Percentiles rank a stretch among this genome's conserved stretches.
Conservation (phyloP, 2,797 vertebrate species). For the Ctenochaetus hawaiiensis region DNA sequence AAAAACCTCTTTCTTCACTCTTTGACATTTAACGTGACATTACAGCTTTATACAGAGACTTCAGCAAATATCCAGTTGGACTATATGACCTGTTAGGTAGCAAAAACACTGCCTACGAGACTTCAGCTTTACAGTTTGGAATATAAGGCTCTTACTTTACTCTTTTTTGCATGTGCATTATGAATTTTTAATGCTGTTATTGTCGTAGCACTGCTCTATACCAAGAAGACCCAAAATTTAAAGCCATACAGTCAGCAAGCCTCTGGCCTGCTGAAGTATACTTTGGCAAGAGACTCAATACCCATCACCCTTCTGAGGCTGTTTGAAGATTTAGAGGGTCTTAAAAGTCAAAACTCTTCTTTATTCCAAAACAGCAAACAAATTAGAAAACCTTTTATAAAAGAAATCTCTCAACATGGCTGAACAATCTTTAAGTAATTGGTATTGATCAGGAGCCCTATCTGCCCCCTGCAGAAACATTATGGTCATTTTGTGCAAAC, state of each 20-base stretch:
- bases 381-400: conserved; percentile 12
- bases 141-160: background rate
- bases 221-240: background rate
- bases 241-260: background rate
- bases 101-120: background rate
- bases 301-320: background rate
- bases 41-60: conserved; percentile 40
- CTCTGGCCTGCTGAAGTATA: background rate
- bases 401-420: conserved; percentile 7
- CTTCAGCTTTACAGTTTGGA: background rate
- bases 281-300: background rate
- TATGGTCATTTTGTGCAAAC: conserved; percentile 23
- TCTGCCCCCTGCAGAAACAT: conserved; percentile 34
- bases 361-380: background rate
- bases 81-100: background rate
- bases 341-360: background rate
- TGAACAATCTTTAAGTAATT: conserved; percentile 22
- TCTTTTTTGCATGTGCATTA: background rate
- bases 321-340: background rate
- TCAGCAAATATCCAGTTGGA: conserved; percentile 27
- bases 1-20: conserved; percentile 24
- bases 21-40: conserved; percentile 66
- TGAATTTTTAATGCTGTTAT: background rate
- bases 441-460: conserved; percentile 39
- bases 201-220: background rate